These are phyloP conservation scores for Larimichthys polyactis DNA, from an alignment of 2,113 vertebrate genomes.

Conservation along the genomic window DNA sequence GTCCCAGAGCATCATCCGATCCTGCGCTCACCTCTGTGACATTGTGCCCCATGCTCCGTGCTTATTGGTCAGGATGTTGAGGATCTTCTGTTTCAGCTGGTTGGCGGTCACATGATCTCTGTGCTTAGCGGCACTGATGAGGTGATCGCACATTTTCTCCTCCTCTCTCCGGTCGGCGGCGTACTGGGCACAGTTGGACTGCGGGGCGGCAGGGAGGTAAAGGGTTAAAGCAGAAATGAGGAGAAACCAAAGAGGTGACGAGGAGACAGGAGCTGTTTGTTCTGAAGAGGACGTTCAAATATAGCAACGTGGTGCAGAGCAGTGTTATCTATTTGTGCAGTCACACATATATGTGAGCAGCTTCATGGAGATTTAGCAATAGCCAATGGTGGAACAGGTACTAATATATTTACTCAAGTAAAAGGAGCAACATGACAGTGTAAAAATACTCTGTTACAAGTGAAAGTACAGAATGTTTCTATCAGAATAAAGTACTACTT, in stretches of 20 bases:
- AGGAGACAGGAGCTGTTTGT: neutral
- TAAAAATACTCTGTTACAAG: no score
- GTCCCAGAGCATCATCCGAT: neutral
- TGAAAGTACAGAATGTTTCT: no score
- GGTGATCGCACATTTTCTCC: constrained; percentile 99
- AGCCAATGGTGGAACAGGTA: no score
- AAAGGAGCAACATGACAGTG: no score
- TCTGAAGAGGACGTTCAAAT: neutral
- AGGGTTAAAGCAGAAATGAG: neutral
- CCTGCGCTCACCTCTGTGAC: constrained; percentile 89
- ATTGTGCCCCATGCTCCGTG: constrained; percentile 98
- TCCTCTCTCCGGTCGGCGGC: constrained; percentile 96
- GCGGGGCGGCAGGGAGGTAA: neutral
- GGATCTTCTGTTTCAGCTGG: constrained; percentile 98
- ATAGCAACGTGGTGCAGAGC: neutral
- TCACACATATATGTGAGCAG: no score
- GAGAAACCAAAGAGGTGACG: neutral
- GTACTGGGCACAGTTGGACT: constrained; percentile 98
- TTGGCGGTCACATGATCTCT: constrained; percentile 98
- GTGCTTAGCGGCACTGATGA: constrained; percentile 98
- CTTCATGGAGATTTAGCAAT: no score
- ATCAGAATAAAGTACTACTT: no score
- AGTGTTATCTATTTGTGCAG: neutral
- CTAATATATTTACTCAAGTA: no score
- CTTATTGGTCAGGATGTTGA: constrained; percentile 99